Evolutionary conservation across 1,140 invertebrate genomes (phyloP), one percentile per base, ranked within the genome.

Genomic region (Oscheius sp.): DNA sequence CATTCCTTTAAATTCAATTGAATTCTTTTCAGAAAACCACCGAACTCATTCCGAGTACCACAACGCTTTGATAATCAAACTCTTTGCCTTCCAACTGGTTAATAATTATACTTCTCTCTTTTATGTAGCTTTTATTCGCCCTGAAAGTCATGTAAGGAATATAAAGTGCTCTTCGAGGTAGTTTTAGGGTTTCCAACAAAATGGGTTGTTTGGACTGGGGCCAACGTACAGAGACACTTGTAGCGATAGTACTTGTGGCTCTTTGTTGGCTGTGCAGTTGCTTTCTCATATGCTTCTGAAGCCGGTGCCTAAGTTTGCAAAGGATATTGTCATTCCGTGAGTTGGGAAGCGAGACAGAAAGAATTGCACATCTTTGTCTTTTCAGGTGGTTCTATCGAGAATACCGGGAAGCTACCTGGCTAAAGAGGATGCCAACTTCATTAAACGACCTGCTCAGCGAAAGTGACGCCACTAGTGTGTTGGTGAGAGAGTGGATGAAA

Each of bases 81-180:
- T 74, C 28, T 74, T 74, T 65, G 65, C 72, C n/a, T 74, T 74
- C 65, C 66, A 67, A 52, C 49, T 74, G 38, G 72, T 74, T 28
- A 74, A 74, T 20, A 74, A 73, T 3, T 74, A 74, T 36, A 68
- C 66, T 7, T 74, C 72, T 0, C 34, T 74, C 20, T 74, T 74
- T 55, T 74, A 74, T 31, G 59, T 74, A 32, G 72, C 72, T 29
- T 74, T 74, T 55, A 29, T 74, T 26, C 49, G 72, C 32, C 72
- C 72, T 3, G 72, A 74, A 35, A 61, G 38, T 31, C 64, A 74
- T 55, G 70, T 62, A 15, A 45, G 61, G 45, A 20, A 10, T 10
- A 64, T 62, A 28, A 38, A 13, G 18, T 67, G 20, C 18, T 18
- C 4, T 70, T 36, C 55, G 18, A 49, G 10, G 18, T 38, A 29